These are phyloP conservation scores for Palythoa grandis DNA, from an alignment of 92 coral and sea anemone species.

Conservation along the genomic window DNA sequence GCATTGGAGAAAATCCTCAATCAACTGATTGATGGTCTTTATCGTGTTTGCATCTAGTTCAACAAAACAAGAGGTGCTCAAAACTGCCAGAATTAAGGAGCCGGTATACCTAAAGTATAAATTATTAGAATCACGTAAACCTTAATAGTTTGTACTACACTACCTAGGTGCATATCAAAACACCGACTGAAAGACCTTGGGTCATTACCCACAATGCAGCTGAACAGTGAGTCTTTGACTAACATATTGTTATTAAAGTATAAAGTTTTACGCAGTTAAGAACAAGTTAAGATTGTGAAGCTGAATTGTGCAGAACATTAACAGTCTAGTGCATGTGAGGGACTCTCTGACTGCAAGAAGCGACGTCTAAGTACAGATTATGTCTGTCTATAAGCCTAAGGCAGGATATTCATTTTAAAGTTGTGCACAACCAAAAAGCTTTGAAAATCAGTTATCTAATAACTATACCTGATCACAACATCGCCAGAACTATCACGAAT, in stretches of 20 bases:
- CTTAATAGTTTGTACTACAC: background rate
- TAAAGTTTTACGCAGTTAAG: too few relatives aligned
- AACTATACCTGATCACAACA: constrained; percentile 53
- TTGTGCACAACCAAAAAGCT: background rate
- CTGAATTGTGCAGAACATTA: too few relatives aligned
- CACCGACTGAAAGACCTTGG: too few relatives aligned
- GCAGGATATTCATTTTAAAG: too few relatives aligned
- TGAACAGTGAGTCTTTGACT: too few relatives aligned
- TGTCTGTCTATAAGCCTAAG: too few relatives aligned
- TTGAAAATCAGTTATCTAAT: background rate
- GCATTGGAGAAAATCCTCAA: constrained; percentile 59
- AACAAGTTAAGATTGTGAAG: too few relatives aligned
- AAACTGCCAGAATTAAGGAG: constrained; percentile 69
- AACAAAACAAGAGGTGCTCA: constrained; percentile 57
- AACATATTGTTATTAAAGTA: too few relatives aligned
- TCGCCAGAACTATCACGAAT: constrained; percentile 57
- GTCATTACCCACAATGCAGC: too few relatives aligned
- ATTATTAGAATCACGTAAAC: background rate
- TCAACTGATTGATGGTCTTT: constrained; percentile 56
- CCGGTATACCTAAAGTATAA: constrained; percentile 65
- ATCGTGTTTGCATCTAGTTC: constrained; percentile 33
- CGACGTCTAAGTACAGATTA: too few relatives aligned
- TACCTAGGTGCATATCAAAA: too few relatives aligned
- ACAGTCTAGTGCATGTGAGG: background rate
- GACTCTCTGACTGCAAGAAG: too few relatives aligned